Conservation (phyloP, 1,140 invertebrate species). For the Helicorthomorpha holstii region DNA sequence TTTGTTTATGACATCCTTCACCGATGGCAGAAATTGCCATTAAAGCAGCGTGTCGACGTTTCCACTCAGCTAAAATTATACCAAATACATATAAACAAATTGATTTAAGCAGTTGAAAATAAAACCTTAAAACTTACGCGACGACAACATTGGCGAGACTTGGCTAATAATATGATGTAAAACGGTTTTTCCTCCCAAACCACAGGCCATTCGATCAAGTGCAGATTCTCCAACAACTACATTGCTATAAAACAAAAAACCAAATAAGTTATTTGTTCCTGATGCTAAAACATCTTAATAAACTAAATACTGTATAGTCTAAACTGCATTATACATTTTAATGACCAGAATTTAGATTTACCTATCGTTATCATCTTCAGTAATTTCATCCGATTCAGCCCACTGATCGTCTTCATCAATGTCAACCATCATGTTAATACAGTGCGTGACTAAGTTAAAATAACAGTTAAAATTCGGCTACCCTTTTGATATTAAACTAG, state of each 20-base stretch:
- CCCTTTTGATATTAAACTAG: too few species aligned
- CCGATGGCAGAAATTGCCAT: slow-evolving; percentile 98
- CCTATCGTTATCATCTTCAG: slow-evolving; percentile 70
- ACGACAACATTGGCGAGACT: slow-evolving; percentile 72
- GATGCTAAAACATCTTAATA: too few species aligned
- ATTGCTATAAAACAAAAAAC: slow-evolving; percentile 44
- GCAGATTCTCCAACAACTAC: slow-evolving; percentile 90
- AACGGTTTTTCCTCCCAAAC: slow-evolving; percentile 87
- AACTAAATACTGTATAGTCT: slow-evolving; percentile 1
- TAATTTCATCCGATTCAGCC: slow-evolving; percentile 54
- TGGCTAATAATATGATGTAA: slow-evolving; percentile 70
- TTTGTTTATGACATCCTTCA: slow-evolving; percentile 95
- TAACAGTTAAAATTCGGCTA: too few species aligned
- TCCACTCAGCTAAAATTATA: slow-evolving; percentile 29
- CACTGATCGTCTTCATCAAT: slow-evolving; percentile 83
- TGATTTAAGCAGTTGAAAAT: slow-evolving; percentile 8
- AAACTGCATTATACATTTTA: slow-evolving; percentile 9
- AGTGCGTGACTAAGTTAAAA: slow-evolving; percentile 62
- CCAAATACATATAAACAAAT: neutral
- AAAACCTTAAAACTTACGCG: slow-evolving; percentile 31
- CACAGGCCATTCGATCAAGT: slow-evolving; percentile 87
- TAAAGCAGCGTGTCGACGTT: slow-evolving; percentile 71
- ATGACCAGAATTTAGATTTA: slow-evolving; percentile 12
- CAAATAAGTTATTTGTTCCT: too few species aligned
- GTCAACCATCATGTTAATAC: slow-evolving; percentile 93